Base-by-base conservation (phyloP, 2,797 vertebrate genomes). In the Cyprinella venusta region DNA sequence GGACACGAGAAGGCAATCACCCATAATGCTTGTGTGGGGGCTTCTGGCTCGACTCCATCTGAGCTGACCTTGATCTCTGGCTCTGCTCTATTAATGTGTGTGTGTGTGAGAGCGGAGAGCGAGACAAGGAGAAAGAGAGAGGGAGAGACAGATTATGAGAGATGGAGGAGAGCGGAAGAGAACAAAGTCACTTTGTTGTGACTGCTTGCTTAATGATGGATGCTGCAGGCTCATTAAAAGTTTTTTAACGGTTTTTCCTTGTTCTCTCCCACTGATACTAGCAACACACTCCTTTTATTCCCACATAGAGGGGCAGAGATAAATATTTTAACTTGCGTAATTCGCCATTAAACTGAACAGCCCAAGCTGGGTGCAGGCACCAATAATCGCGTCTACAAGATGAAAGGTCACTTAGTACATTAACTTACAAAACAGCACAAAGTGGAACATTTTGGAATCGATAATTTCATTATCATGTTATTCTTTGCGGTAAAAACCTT, bases 181-280 rank as follows among this genome's bases (percentile, higher is more conserved):
- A 86, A 88, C 82, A 88, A 84, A 87, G 87, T 68, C 52, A 87
- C 84, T 87, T 86, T 86, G 86, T 85, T 84, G 87, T 87, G 79
- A 85, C 84, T 84, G 69, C 84, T 86, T 74, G 78, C 82, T 86
- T 88, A 86, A 87, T 87, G 87, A 86, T 86, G 84, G 85, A 82
- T 69, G 79, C 87, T 84, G 79, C 42, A 67, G 86, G 68, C 86
- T 88, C 84, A 84, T 87, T 87, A 88, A 88, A 86, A 84, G 80
- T 80, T 67, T 77, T 68, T 71, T 59, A 19, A 38, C 65, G 5
- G 2, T 63, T 72, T 77, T 52, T 75, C 61, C 81, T 19, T 40
- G 42, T 67, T 79, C 74, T 74, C 59, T 79, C 79, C 36, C 54
- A 76, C 76, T 36, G 81, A 70, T 56, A 70, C 50, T 64, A 50